These are phyloP conservation scores for Adrianichthys oophorus DNA, from an alignment of 2,797 vertebrate species.

Conservation along the genomic window DNA sequence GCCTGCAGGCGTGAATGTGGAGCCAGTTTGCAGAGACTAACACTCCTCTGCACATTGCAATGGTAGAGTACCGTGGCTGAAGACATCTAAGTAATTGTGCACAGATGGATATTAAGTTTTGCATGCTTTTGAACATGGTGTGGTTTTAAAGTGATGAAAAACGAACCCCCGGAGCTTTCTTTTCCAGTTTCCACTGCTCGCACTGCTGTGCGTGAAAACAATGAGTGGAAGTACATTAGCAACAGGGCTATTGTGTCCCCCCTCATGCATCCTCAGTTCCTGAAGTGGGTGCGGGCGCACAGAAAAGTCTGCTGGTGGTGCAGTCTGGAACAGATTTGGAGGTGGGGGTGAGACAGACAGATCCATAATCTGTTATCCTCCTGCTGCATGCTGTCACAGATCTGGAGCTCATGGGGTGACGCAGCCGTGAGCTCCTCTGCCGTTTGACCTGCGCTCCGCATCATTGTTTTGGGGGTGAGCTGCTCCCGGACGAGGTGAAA, in stretches of 20 bases:
- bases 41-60: conserved; percentile 29
- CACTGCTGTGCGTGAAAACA: conserved; percentile 44
- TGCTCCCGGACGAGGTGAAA: conserved; percentile 46
- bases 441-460: conserved; percentile 40
- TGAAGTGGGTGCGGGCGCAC: conserved; percentile 34
- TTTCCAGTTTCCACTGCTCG: conserved; percentile 25
- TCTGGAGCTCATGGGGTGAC: conserved; percentile 12
- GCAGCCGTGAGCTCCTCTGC: conserved; percentile 5
- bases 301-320: conserved; percentile 13
- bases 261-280: conserved; percentile 62
- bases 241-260: conserved; percentile 66
- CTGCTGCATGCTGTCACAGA: conserved; percentile 48
- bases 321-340: conserved; percentile 7
- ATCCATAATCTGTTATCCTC: conserved; percentile 69
- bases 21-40: conserved; percentile 25
- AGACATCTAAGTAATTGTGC: not conserved
- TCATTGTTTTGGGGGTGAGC: conserved; percentile 23
- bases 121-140: too few relatives aligned
- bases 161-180: too few relatives aligned
- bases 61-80: conserved; percentile 38
- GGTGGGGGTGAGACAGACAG: conserved; percentile 35
- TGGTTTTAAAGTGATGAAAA: too few relatives aligned
- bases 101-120: conserved; percentile 10
- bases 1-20: conserved; percentile 34
- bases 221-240: conserved; percentile 71